These are phyloP conservation scores for Dipus sagitta DNA, from an alignment of 2,797 vertebrate genomes.

Conservation along the genomic window DNA sequence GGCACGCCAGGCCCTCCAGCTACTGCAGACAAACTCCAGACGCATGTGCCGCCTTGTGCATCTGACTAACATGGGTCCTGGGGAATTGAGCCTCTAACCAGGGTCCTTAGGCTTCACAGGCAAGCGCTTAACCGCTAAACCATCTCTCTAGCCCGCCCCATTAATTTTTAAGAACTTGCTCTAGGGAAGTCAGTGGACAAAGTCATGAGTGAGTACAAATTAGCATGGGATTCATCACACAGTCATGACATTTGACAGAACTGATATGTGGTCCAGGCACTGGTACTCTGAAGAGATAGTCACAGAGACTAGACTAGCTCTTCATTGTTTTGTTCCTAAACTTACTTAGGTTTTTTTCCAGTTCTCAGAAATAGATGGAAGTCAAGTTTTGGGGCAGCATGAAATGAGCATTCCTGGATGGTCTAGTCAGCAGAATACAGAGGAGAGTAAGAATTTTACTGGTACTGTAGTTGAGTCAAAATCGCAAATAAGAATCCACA, in stretches of 20 bases:
- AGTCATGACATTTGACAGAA: conserved; percentile 22
- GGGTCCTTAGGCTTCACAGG: no score
- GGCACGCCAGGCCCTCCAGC: no score
- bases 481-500: neutral
- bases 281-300: neutral
- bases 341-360: conserved; percentile 1
- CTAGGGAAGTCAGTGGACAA: neutral
- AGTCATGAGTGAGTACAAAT: neutral
- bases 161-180: conserved; percentile 23
- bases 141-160: neutral
- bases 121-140: neutral
- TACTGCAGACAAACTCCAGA: no score
- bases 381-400: neutral
- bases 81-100: no score
- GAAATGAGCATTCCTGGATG: conserved; percentile 9
- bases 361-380: neutral
- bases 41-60: no score
- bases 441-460: neutral
- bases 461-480: neutral
- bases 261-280: neutral
- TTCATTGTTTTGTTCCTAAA: neutral
- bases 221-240: neutral
- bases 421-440: neutral
- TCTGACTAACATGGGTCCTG: no score
- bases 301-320: neutral